Conservation (phyloP, 2,113 vertebrate genomes). For the Isichthys henryi region DNA sequence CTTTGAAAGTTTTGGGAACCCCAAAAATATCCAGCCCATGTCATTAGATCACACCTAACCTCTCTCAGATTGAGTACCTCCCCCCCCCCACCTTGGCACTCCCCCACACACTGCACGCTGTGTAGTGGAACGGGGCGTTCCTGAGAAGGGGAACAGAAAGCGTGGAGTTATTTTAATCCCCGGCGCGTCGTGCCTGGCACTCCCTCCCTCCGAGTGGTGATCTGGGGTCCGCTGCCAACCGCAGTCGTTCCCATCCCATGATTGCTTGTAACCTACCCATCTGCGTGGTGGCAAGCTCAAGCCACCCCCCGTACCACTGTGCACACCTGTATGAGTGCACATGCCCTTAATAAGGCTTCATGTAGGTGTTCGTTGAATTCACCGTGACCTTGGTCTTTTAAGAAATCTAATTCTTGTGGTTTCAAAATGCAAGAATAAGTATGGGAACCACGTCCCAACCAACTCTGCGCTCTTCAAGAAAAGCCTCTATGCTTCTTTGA, state of each 20-base stretch:
- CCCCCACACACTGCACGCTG: neutral
- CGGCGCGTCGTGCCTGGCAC: constrained; percentile 12
- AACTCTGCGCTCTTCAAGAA: neutral
- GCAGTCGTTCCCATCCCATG: neutral
- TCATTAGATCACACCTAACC: neutral
- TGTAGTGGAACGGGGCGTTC: constrained; percentile 50
- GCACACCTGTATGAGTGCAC: neutral
- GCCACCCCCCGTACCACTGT: neutral
- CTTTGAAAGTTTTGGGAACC: neutral
- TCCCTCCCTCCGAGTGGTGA: neutral
- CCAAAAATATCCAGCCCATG: neutral
- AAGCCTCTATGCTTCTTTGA: neutral
- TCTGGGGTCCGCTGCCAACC: neutral
- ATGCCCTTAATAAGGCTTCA: neutral
- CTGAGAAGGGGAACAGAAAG: constrained; percentile 67
- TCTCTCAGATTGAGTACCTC: neutral
- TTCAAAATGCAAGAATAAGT: neutral
- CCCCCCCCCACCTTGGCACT: too few species aligned
- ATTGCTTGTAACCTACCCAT: neutral
- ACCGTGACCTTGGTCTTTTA: neutral
- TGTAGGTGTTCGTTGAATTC: neutral
- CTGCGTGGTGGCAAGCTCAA: neutral
- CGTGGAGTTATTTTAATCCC: constrained; percentile 53
- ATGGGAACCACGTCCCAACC: neutral
- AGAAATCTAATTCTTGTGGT: neutral